Percentiles rank a stretch among this genome's conserved stretches.
These are phyloP conservation scores for Tachina fera DNA, from an alignment of 2,888 invertebrate genomes.

Conservation along the genomic window DNA sequence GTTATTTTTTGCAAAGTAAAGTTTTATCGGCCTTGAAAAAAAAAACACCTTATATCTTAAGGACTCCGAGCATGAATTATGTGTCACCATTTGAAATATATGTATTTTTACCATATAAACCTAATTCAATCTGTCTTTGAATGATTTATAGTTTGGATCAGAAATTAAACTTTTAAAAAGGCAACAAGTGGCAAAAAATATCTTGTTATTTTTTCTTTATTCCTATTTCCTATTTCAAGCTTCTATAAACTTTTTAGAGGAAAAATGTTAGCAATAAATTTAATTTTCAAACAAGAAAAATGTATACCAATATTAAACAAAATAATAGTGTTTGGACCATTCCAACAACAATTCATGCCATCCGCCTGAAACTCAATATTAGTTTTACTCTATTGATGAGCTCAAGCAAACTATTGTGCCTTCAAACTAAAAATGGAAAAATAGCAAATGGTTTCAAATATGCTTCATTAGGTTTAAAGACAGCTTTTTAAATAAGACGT, in stretches of 20 bases:
- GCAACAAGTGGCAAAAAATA: neutral
- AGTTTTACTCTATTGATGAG: constrained; percentile 12
- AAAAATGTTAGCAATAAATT: constrained; percentile 39
- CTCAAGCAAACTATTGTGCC: neutral
- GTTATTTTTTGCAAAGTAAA: no score
- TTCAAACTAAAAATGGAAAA: constrained; percentile 33
- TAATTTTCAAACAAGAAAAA: constrained; percentile 3
- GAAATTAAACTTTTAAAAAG: no score
- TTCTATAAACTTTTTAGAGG: no score
- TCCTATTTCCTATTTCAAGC: constrained; percentile 2
- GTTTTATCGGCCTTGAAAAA: no score
- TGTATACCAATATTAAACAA: neutral
- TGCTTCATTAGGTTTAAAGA: constrained; percentile 58
- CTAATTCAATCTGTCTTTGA: no score
- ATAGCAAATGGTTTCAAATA: constrained; percentile 54
- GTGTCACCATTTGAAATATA: no score
- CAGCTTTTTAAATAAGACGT: neutral
- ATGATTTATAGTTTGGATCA: no score
- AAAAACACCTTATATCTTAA: no score
- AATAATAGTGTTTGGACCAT: neutral
- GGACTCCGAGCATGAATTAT: no score
- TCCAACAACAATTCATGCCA: neutral
- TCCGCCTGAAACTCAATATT: neutral
- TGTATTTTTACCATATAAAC: no score
- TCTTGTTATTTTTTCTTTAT: neutral